These are phyloP conservation scores for Cricetomys ansorgei DNA, from an alignment of 2,113 vertebrate genomes.

Conservation along the genomic window DNA sequence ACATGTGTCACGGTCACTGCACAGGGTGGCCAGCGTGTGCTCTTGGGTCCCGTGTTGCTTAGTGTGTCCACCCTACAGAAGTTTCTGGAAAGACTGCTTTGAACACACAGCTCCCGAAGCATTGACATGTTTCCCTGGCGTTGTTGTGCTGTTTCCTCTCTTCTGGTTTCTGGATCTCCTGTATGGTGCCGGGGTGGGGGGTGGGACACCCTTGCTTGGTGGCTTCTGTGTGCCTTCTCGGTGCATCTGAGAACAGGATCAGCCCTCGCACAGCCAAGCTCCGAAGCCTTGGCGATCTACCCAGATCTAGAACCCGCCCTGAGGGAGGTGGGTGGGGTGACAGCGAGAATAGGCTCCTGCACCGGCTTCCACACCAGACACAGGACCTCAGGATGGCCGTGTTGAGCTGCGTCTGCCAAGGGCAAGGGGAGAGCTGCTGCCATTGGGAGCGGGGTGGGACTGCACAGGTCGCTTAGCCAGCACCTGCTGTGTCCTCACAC, in stretches of 20 bases:
- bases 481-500: too few species aligned
- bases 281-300: neutral
- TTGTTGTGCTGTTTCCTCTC: neutral
- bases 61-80: neutral
- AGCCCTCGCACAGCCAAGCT: neutral
- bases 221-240: neutral
- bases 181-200: neutral
- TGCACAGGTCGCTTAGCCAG: too few species aligned
- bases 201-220: neutral
- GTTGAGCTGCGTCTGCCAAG: too few species aligned
- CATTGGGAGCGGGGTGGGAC: too few species aligned
- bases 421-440: neutral
- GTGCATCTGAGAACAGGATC: too few species aligned
- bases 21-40: neutral
- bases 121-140: neutral
- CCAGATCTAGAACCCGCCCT: neutral
- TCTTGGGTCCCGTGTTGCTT: neutral
- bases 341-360: neutral
- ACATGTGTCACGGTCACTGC: neutral
- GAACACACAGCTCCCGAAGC: neutral
- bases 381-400: neutral
- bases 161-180: neutral
- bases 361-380: rapidly evolving
- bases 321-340: neutral
- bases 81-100: neutral